Percentiles rank a stretch among this genome's conserved stretches.
Conservation (phyloP, 2,113 vertebrate species). For the Myrmecophaga tridactyla region DNA sequence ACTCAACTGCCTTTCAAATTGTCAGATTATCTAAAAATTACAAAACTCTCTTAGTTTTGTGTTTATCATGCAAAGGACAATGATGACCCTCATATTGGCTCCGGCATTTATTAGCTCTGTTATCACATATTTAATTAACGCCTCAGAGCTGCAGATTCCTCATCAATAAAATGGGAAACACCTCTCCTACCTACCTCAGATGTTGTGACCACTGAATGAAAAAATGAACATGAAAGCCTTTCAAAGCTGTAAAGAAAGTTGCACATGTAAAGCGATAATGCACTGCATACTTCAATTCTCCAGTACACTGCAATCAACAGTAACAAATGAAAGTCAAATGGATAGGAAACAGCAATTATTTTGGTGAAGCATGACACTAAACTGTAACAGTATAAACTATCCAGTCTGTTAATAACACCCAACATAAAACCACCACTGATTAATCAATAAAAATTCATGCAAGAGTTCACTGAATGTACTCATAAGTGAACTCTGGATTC, state of each 20-base stretch:
- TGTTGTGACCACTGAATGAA: neutral
- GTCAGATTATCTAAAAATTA: neutral
- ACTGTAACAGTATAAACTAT: constrained; percentile 33
- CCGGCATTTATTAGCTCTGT: neutral
- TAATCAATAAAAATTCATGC: constrained; percentile 47
- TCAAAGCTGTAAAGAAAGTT: neutral
- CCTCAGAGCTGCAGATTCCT: neutral
- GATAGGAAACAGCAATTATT: constrained; percentile 30
- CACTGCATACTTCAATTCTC: neutral
- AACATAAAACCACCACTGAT: constrained; percentile 53
- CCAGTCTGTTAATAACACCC: constrained; percentile 34
- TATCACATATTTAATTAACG: neutral
- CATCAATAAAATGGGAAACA: neutral
- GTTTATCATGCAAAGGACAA: neutral
- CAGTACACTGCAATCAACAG: neutral
- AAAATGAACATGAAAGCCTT: neutral
- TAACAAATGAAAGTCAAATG: neutral
- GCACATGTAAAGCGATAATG: neutral
- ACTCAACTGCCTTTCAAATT: neutral
- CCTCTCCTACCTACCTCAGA: neutral
- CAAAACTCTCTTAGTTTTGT: neutral
- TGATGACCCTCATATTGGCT: neutral
- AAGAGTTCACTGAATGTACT: constrained; percentile 15
- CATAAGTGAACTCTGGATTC: neutral
- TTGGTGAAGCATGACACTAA: constrained; percentile 3